Evolutionary conservation across 2,888 invertebrate genomes (phyloP).

Genomic region (Nezara viridula): DNA sequence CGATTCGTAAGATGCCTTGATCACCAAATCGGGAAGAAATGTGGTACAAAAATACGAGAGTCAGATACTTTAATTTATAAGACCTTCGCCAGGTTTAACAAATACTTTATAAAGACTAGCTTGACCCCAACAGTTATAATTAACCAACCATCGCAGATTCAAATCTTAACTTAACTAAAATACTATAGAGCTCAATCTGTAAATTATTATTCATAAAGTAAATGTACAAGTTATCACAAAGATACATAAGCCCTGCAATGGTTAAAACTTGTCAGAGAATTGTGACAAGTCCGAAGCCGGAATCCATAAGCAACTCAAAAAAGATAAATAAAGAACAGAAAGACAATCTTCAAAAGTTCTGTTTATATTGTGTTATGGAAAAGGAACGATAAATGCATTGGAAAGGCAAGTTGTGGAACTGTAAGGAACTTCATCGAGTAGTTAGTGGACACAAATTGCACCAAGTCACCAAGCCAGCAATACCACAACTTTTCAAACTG

Average conservation of each 20-base stretch:
- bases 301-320: not conserved
- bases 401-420: slow-evolving; percentile 14
- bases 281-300: not conserved
- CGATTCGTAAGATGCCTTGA: no score
- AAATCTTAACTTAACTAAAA: not conserved
- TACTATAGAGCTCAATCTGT: not conserved
- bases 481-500: not conserved
- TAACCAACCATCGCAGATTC: not conserved
- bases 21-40: no score
- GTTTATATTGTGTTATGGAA: not conserved
- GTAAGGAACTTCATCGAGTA: not conserved
- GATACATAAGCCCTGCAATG: not conserved
- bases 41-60: no score
- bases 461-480: not conserved
- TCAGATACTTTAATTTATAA: no score
- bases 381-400: not conserved
- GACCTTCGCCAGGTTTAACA: no score
- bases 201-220: not conserved
- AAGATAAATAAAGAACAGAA: not conserved
- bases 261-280: not conserved
- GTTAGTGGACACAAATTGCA: not conserved
- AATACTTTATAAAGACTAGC: no score
- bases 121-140: no score
- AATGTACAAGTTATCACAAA: not conserved
- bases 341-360: not conserved